Evolutionary conservation across 2,113 vertebrate genomes (phyloP).

Genomic region (Rhinolophus ferrumequinum): DNA sequence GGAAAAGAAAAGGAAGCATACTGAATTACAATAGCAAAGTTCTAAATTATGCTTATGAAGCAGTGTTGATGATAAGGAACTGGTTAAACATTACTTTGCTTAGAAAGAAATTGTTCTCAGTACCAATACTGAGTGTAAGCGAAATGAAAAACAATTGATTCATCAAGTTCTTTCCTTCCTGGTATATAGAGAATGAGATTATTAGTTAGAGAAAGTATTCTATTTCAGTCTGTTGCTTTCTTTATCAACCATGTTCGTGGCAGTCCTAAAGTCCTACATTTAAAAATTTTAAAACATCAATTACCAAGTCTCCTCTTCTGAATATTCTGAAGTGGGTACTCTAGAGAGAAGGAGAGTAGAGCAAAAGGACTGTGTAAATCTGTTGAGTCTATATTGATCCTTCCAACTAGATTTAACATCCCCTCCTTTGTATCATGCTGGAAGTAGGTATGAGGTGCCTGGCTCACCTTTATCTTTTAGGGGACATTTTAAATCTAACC

Average conservation of each 20-base stretch:
- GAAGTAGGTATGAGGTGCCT: not conserved
- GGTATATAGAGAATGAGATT: not conserved
- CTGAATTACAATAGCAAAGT: constrained; percentile 84
- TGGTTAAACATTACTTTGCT: constrained; percentile 86
- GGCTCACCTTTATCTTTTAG: not conserved
- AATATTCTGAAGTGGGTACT: not conserved
- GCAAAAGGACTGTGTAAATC: not conserved
- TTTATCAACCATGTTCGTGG: not conserved
- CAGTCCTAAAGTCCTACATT: not conserved
- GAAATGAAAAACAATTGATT: constrained; percentile 84
- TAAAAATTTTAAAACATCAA: not conserved
- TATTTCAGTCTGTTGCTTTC: constrained; percentile 17
- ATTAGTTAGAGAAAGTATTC: constrained; percentile 38
- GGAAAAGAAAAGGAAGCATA: constrained; percentile 71
- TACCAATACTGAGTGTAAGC: constrained; percentile 74
- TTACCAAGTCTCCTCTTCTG: not conserved
- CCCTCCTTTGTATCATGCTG: not conserved
- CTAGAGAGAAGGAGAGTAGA: not conserved
- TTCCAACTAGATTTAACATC: not conserved
- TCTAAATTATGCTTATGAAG: constrained; percentile 82
- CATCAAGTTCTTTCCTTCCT: constrained; percentile 54
- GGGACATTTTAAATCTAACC: not conserved
- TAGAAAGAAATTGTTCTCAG: constrained; percentile 78
- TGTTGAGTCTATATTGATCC: not conserved
- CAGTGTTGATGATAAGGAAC: constrained; percentile 83